phyloP scores from a whole-genome alignment of 2,113 vertebrate genomes.

The Capreolus pygargus region DNA sequence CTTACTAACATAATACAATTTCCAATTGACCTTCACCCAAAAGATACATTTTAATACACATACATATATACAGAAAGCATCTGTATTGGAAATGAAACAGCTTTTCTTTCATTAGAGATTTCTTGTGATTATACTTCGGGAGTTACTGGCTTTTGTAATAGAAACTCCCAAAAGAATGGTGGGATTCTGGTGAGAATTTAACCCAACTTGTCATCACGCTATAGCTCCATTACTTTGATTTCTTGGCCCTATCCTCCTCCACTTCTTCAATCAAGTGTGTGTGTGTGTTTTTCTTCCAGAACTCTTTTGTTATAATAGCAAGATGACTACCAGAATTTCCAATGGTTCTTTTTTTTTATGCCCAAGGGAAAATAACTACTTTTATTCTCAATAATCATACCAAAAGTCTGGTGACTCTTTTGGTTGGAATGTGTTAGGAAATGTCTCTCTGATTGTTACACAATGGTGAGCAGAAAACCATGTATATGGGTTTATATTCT shows the following conservation, averaged over 20 bases:
- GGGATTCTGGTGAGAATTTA: neutral
- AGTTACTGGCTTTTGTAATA: neutral
- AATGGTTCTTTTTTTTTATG: neutral
- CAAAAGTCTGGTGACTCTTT: neutral
- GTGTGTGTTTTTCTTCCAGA: neutral
- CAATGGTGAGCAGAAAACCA: neutral
- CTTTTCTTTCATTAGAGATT: neutral
- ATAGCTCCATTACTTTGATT: neutral
- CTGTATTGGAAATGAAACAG: neutral
- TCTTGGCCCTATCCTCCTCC: neutral
- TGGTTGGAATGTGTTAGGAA: neutral
- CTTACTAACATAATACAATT: slow-evolving; percentile 6
- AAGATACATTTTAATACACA: neutral
- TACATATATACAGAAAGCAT: neutral
- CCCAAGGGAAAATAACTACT: neutral
- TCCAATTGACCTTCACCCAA: neutral
- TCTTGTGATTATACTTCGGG: neutral
- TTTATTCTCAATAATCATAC: neutral
- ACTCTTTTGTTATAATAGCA: neutral
- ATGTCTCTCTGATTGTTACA: neutral
- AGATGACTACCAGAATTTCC: neutral
- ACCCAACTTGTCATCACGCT: neutral
- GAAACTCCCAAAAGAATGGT: neutral
- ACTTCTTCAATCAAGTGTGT: neutral
- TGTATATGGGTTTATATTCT: neutral